Evolutionary conservation across 2,113 vertebrate species (phyloP).

Genomic region (Equus przewalskii): DNA sequence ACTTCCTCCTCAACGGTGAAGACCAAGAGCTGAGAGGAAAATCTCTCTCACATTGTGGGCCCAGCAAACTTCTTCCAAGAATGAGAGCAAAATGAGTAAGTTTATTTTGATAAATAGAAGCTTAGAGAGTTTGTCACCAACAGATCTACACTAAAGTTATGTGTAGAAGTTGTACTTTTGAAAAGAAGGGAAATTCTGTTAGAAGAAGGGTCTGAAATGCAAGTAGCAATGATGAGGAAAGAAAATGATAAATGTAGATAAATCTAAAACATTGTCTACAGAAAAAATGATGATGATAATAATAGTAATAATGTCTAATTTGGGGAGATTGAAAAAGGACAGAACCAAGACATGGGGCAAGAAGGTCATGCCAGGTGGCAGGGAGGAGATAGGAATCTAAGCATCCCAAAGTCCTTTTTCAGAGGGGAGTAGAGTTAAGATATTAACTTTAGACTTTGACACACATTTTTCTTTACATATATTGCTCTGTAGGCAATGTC

Average conservation of each 20-base stretch:
- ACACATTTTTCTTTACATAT: background rate
- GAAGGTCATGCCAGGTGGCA: background rate
- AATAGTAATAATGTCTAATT: background rate
- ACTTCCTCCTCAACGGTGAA: background rate
- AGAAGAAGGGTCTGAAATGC: background rate
- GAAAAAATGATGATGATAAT: background rate
- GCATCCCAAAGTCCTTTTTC: background rate
- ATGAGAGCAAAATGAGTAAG: background rate
- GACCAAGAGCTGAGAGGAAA: background rate
- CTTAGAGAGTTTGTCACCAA: background rate
- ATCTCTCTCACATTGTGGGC: background rate
- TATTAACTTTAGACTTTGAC: background rate
- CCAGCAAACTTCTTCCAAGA: background rate
- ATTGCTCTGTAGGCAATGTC: background rate
- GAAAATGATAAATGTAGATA: background rate
- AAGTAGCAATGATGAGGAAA: background rate
- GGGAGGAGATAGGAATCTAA: background rate
- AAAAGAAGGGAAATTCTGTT: background rate
- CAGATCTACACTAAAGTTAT: background rate
- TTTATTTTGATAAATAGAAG: constrained; percentile 11
- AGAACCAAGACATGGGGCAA: background rate
- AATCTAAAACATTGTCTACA: background rate
- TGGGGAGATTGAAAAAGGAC: background rate
- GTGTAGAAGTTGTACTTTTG: background rate
- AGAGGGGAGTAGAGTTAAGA: background rate